Base-by-base conservation (phyloP, 2,113 vertebrate genomes). In the Gymnarchus niloticus region DNA sequence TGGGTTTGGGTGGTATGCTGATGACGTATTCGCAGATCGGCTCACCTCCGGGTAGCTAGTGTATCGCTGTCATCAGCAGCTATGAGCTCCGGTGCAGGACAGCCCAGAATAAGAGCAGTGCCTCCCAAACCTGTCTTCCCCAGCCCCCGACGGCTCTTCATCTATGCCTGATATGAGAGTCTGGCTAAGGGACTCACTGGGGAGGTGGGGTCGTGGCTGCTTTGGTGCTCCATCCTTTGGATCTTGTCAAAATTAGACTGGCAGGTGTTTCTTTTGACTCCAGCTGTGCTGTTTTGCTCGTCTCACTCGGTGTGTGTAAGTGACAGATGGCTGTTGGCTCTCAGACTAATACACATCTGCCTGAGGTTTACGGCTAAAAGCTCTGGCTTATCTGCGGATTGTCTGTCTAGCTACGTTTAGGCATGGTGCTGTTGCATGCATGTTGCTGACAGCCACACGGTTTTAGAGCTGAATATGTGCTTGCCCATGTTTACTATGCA, bases 171-270 rank as follows among this genome's bases (percentile, higher is more conserved):
- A 85, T 87, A 96, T 33, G 97, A 97, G 91, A 97, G 95, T 92
- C 90, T 99, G 91, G 92, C 93, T 2, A 97, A 97, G 0, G 98
- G 98, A 14, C 92, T 99, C 21, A 95, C 95, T 82, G 98, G 97
- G 97, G 97, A 12, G n/a, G n/a, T n/a, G n/a, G n/a, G n/a, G 96
- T 98, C 37, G 84, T 95, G 85, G 97, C 97, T 85, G 98, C 98
- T 1, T 85, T 99, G 87, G 93, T 94, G 86, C 96, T 99, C 51
- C 98, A 99, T 86, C 97, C 97, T 0, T 95, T 99, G 3, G 98
- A 99, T 88, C 94, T 99, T 77, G 97, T 99, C 84, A 99, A 99
- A 93, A 96, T 98, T 91, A 94, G 98, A 88, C 97, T 99, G 89
- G 98, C 98, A 91, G 98, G 98, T 99, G 92, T 88, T 48, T 48